Percentiles rank a stretch among this genome's conserved stretches.
Conservation (phyloP, 2,797 vertebrate genomes). For the Helicolenus hilgendorfi region DNA sequence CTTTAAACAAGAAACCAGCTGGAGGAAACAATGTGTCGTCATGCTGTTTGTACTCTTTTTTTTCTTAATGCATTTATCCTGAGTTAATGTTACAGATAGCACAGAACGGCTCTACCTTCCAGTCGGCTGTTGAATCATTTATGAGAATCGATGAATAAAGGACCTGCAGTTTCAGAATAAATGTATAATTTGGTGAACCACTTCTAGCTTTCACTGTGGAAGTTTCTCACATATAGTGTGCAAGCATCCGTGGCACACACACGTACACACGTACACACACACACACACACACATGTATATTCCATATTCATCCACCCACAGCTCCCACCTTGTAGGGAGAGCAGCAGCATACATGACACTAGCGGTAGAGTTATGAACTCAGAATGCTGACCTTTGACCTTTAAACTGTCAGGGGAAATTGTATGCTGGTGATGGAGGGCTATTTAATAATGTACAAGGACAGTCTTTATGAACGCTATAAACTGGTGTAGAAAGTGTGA, state of each 20-base stretch:
- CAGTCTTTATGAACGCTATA: not conserved
- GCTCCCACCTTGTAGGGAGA: constrained; percentile 1
- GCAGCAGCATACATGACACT: constrained; percentile 4
- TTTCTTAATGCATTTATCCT: constrained; percentile 34
- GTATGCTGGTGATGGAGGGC: constrained; percentile 5
- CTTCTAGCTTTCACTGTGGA: constrained; percentile 18
- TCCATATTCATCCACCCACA: not conserved
- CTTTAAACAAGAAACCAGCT: constrained; percentile 26
- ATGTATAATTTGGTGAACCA: constrained; percentile 60
- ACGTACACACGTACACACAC: too few relatives aligned
- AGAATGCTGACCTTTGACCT: constrained; percentile 51
- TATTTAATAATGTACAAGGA: constrained; percentile 54
- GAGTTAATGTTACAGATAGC: constrained; percentile 47
- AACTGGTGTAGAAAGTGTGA: not conserved
- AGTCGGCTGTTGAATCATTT: constrained; percentile 70
- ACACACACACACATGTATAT: not conserved
- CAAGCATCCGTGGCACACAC: not conserved
- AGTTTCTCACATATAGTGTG: not conserved
- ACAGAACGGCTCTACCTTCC: constrained; percentile 12
- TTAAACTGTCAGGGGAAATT: constrained; percentile 32
- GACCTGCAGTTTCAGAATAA: constrained; percentile 47
- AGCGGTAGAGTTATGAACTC: constrained; percentile 34
- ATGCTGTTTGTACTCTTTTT: not conserved
- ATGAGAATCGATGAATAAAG: constrained; percentile 45
- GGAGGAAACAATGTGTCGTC: constrained; percentile 20